Conservation (phyloP, 2,888 invertebrate genomes). For the Luffia ferchaultella region DNA sequence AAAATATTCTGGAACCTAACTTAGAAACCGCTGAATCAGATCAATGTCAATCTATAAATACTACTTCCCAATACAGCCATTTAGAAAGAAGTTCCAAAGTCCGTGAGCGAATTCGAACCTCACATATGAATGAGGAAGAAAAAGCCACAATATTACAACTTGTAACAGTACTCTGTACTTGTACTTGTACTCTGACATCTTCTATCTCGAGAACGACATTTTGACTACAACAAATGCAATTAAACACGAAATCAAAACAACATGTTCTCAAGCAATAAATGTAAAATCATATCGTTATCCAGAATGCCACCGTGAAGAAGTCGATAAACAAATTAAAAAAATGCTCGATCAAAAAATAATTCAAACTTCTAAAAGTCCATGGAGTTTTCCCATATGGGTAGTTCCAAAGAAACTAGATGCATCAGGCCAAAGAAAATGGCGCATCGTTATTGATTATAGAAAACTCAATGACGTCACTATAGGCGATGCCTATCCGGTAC, state of each 20-base stretch:
- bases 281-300: not conserved
- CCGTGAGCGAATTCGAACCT: not conserved
- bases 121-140: not conserved
- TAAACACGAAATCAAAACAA: not conserved
- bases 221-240: not conserved
- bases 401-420: slow-evolving; percentile 9
- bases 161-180: not conserved
- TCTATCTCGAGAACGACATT: not conserved
- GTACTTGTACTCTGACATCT: not conserved
- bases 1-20: not conserved
- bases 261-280: not conserved
- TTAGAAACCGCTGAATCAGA: not conserved
- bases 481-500: slow-evolving; percentile 10
- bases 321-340: slow-evolving; percentile 10
- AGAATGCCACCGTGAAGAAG: not conserved
- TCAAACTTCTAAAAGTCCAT: not conserved
- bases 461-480: slow-evolving; percentile 9
- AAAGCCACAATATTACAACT: not conserved
- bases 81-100: not conserved
- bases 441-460: slow-evolving; percentile 20
- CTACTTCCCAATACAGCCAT: not conserved
- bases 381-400: not conserved
- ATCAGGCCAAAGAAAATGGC: slow-evolving; percentile 15
- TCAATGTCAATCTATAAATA: not conserved
- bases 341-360: slow-evolving; percentile 8